Conservation (phyloP, 2,888 invertebrate genomes). For the Apamea anceps region DNA sequence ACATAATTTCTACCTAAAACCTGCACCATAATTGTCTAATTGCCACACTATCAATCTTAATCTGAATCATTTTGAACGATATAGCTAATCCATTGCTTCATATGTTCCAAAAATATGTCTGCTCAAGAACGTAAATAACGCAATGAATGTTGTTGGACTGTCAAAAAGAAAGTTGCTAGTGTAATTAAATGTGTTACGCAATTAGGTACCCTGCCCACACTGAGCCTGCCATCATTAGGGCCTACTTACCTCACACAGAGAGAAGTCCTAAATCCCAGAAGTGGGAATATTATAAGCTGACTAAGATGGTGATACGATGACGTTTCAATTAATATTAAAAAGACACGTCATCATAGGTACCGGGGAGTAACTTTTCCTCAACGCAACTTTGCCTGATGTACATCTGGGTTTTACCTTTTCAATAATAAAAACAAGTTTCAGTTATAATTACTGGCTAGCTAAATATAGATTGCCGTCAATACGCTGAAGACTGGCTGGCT, state of each 20-base stretch:
- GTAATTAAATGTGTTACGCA: too few species aligned
- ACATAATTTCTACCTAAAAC: neutral
- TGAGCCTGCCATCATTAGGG: neutral
- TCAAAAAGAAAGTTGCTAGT: too few species aligned
- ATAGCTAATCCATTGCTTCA: too few species aligned
- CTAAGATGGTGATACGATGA: neutral
- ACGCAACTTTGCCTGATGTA: neutral
- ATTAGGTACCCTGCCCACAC: neutral
- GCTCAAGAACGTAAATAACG: too few species aligned
- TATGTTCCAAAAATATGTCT: too few species aligned
- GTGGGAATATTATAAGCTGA: neutral
- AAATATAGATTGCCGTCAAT: neutral
- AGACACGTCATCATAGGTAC: neutral
- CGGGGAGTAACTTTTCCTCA: conserved; percentile 34
- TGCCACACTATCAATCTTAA: too few species aligned
- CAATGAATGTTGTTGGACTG: too few species aligned
- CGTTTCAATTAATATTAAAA: neutral
- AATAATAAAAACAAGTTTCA: conserved; percentile 5
- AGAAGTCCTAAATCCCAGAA: neutral
- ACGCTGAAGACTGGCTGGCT: neutral
- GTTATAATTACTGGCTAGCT: neutral
- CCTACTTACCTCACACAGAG: neutral
- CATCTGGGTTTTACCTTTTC: conserved; percentile 19
- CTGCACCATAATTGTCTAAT: too few species aligned
- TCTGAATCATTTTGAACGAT: too few species aligned